Percentiles rank a stretch among this genome's conserved stretches.
Evolutionary conservation across 2,797 vertebrate genomes (phyloP).

Genomic region (Galago senegalensis): DNA sequence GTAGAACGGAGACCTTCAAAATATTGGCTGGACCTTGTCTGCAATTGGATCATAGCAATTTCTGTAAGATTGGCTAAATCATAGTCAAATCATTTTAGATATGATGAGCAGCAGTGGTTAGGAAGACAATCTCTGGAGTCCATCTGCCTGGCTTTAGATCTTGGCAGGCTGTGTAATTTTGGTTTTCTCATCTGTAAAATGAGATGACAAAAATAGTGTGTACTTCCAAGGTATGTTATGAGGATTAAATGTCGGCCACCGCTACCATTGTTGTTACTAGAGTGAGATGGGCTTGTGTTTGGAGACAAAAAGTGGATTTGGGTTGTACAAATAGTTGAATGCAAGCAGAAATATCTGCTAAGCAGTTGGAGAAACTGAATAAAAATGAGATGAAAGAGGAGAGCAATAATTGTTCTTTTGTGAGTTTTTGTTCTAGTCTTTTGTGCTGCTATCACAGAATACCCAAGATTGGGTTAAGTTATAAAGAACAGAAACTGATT

Average conservation of each 20-base stretch:
- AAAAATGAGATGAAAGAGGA: constrained; percentile 11
- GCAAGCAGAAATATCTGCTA: not conserved
- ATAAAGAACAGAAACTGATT: not conserved
- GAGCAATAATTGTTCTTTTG: not conserved
- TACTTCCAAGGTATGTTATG: not conserved
- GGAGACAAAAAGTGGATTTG: not conserved
- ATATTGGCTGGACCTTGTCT: not conserved
- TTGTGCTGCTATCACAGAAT: not conserved
- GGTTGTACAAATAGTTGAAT: not conserved
- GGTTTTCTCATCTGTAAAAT: constrained; percentile 43
- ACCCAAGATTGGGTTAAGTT: not conserved
- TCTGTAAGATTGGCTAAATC: not conserved
- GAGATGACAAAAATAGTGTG: not conserved
- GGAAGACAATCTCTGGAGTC: not conserved
- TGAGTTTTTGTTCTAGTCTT: not conserved
- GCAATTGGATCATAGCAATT: constrained; percentile 1
- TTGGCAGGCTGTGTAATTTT: not conserved
- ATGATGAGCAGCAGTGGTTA: not conserved
- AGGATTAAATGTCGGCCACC: not conserved
- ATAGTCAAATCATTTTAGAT: not conserved
- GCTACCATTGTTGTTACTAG: not conserved
- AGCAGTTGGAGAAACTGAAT: not conserved
- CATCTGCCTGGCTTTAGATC: not conserved
- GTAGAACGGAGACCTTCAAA: constrained; percentile 8
- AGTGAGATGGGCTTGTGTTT: constrained; percentile 21